Conservation (phyloP, 2,113 vertebrate genomes). For the Cynoglossus semilaevis region DNA sequence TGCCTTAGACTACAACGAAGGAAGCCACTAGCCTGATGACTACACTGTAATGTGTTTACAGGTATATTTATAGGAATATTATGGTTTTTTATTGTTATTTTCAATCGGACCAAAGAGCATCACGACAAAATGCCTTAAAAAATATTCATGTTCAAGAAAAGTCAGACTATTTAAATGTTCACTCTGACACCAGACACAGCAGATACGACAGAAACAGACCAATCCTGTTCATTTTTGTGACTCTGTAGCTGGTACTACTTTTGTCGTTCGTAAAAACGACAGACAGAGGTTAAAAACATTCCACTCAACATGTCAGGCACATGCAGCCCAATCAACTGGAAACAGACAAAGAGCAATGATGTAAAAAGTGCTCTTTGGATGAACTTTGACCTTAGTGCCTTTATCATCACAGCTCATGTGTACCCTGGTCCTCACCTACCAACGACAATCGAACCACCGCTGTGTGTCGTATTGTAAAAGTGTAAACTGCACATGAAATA, state of each 20-base stretch:
- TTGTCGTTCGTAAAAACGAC: conserved; percentile 34
- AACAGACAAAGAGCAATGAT: conserved; percentile 47
- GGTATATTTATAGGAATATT: conserved; percentile 26
- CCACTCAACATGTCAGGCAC: conserved; percentile 63
- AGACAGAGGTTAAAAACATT: conserved; percentile 32
- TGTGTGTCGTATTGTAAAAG: conserved; percentile 38
- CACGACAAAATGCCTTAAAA: conserved; percentile 10
- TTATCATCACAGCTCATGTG: conserved; percentile 28
- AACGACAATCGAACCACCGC: no score
- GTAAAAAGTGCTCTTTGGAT: background rate
- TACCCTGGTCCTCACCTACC: no score
- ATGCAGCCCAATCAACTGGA: conserved; percentile 66
- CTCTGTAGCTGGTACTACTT: conserved; percentile 89
- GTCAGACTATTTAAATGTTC: conserved; percentile 56
- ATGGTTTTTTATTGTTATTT: conserved; percentile 9
- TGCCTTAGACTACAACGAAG: conserved; percentile 18
- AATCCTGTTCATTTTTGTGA: conserved; percentile 38
- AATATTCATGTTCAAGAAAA: conserved; percentile 15
- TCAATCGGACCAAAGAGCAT: conserved; percentile 27
- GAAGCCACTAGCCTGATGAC: conserved; percentile 24
- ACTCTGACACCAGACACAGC: conserved; percentile 32
- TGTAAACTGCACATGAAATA: conserved; percentile 65
- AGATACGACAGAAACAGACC: conserved; percentile 44
- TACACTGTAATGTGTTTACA: conserved; percentile 29
- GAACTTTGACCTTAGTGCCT: conserved; percentile 66